Base-by-base conservation (phyloP, 2,888 invertebrate species). In the Drosophila borborema region DNA sequence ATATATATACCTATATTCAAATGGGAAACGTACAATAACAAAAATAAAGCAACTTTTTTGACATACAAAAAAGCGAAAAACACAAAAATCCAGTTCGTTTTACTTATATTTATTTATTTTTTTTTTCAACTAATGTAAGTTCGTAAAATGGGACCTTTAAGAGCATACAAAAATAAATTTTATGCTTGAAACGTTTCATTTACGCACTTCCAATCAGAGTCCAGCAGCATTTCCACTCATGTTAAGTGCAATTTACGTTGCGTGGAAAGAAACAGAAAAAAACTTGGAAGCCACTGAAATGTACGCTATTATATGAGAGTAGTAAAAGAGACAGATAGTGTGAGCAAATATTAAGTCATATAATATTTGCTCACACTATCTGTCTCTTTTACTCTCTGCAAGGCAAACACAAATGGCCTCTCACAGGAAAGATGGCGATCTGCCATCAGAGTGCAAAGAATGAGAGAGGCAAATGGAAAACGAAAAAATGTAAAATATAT, bases 1-100 rank as follows among this genome's bases (percentile, higher is more conserved):
- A 48, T 71, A 76, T 66, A 63, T 66, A 72, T 58, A 68, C 20
- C 20, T 73, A 74, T 74, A 69, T 59, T 82, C 63, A 66, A 82
- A 73, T 34, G 72, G 63, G 48, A 82, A 79, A 64, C 59, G 86
- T 66, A 86, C 78, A 84, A 88, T 88, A 84, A 54, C 54, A 54
- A 83, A 67, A 80, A 71, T 58, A 64, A 74, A 65, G 49, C 75
- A 80, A 86, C 89, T 84, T 84, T 84, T 84, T 84, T 84, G 84
- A 86, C 60, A 89, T 86, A 84, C 89, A 81, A 88, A 76, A 74
- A 74, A 86, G 89, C 75, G 63, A 83, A 84, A 84, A 86, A 70
- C 65, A 72, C 53, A 72, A 63, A 74, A 38, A 1, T 18, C n/a
- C 6, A 40, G 31, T 12, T 20, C 51, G 5, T 14, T n/a, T 69